Percentiles rank a stretch among this genome's conserved stretches.
Evolutionary conservation across 2,888 invertebrate species (phyloP).

Genomic region (Xestia xanthographa): DNA sequence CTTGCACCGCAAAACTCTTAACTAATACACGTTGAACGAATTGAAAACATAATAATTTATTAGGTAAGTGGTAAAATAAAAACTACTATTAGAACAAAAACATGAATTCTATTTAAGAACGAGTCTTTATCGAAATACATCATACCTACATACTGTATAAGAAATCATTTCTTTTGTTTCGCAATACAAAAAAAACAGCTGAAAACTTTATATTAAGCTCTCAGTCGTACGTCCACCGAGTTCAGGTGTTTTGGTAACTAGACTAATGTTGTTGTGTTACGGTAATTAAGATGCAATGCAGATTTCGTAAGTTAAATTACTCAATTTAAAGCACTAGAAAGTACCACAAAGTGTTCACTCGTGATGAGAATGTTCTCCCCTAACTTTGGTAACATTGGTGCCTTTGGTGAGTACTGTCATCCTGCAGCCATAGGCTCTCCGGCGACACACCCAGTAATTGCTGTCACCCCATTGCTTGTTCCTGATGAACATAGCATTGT

Average conservation of each 20-base stretch:
- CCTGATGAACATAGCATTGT: too few relatives aligned
- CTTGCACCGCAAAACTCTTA: neutral
- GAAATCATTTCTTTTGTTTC: neutral
- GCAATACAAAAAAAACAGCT: too few relatives aligned
- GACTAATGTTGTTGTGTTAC: too few relatives aligned
- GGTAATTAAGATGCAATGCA: too few relatives aligned
- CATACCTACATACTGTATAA: too few relatives aligned
- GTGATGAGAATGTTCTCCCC: conserved; percentile 48
- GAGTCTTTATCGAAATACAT: too few relatives aligned
- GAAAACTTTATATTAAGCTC: too few relatives aligned
- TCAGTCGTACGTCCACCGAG: too few relatives aligned
- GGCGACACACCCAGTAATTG: too few relatives aligned
- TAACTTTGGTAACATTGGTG: conserved; percentile 60
- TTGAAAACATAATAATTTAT: neutral
- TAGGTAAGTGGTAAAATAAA: neutral
- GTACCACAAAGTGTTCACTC: neutral
- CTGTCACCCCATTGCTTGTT: too few relatives aligned
- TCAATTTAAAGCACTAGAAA: neutral
- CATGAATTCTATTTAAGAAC: neutral
- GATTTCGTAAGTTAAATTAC: neutral
- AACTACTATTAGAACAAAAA: neutral
- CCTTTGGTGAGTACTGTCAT: conserved; percentile 66
- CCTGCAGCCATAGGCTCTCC: too few relatives aligned
- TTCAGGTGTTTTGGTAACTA: too few relatives aligned
- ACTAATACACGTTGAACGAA: neutral